Evolutionary conservation across 2,113 vertebrate genomes (phyloP).

Genomic region (Thinocorus orbignyianus): DNA sequence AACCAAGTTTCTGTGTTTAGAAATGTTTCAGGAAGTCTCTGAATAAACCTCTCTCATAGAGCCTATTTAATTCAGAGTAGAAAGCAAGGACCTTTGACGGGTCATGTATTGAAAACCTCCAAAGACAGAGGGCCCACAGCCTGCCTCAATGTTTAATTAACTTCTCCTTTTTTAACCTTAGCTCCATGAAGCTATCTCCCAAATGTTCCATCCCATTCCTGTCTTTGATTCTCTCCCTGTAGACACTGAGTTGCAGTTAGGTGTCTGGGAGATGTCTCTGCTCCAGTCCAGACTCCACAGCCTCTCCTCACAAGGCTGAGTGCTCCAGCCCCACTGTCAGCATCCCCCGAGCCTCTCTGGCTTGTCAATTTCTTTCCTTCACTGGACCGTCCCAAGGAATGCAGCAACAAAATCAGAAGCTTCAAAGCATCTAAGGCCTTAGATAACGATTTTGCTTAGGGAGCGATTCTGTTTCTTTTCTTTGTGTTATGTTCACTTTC

Average conservation of each 20-base stretch:
- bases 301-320: background rate
- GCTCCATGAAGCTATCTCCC: fast-evolving
- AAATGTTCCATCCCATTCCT: background rate
- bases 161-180: background rate
- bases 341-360: background rate
- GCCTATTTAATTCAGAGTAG: background rate
- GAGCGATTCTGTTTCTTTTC: background rate
- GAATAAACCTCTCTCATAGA: background rate
- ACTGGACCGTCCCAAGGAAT: background rate
- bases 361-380: background rate
- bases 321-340: fast-evolving
- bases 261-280: background rate
- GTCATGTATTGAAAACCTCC: background rate
- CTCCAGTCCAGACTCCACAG: background rate
- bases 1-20: background rate
- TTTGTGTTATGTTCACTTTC: background rate
- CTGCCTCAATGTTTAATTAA: background rate
- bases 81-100: fast-evolving
- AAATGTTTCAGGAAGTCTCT: background rate
- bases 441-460: background rate
- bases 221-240: background rate
- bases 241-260: background rate
- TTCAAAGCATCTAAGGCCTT: background rate
- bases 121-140: background rate
- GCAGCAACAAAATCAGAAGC: background rate